Evolutionary conservation across 2,113 vertebrate genomes (phyloP).

Genomic region (Eulacestoma nigropectus): DNA sequence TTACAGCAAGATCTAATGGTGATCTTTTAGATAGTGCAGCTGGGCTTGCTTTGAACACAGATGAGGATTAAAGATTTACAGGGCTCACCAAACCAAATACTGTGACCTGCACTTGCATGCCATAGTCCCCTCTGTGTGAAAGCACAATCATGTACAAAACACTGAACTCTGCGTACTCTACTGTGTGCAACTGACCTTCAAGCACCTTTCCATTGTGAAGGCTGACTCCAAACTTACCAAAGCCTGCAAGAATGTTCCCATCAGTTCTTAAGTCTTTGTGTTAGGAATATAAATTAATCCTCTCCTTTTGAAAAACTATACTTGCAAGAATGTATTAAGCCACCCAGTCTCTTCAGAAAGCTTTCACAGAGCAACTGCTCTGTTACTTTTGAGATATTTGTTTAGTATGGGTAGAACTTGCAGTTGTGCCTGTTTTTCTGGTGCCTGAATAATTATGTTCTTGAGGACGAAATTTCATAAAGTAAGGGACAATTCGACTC

Average conservation of each 20-base stretch:
- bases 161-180: background rate
- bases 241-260: background rate
- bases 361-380: background rate
- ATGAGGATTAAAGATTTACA: background rate
- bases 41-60: background rate
- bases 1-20: background rate
- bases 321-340: background rate
- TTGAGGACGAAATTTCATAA: background rate
- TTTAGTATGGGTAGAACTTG: background rate
- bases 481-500: background rate
- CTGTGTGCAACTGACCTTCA: background rate
- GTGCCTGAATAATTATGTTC: background rate
- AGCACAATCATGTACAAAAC: background rate
- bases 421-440: background rate
- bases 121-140: background rate
- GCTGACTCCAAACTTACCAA: background rate
- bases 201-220: background rate
- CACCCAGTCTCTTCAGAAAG: background rate
- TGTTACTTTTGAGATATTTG: background rate
- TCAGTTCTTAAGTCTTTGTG: background rate
- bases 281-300: background rate
- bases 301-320: background rate
- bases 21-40: background rate
- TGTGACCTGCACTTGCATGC: background rate
- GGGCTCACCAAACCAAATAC: background rate